Conservation (phyloP, 2,113 vertebrate species). For the Orthochromis malagaraziensis region DNA sequence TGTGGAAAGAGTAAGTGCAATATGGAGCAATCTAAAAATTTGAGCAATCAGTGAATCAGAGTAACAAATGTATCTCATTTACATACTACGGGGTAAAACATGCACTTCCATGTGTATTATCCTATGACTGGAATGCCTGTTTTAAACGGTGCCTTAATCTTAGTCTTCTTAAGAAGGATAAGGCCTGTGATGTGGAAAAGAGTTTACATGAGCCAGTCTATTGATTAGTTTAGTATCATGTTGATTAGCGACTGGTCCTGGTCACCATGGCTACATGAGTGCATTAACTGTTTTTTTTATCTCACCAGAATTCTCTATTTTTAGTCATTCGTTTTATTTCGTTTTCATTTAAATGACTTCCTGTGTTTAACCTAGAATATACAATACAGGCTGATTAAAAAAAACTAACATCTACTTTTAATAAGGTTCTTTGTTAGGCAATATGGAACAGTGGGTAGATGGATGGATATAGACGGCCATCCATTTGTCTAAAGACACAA, state of each 20-base stretch:
- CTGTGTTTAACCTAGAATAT: neutral
- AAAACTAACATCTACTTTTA: neutral
- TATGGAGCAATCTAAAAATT: neutral
- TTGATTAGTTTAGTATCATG: neutral
- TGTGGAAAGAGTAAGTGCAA: neutral
- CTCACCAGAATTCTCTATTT: neutral
- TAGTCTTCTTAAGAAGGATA: neutral
- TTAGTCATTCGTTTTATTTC: neutral
- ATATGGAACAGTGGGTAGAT: neutral
- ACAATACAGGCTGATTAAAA: neutral
- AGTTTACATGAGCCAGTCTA: neutral
- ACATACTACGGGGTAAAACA: neutral
- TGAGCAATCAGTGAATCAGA: neutral
- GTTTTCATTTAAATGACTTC: accelerated
- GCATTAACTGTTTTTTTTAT: neutral
- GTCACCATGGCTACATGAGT: neutral
- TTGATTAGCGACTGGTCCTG: neutral
- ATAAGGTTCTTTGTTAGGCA: neutral
- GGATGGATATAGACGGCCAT: neutral
- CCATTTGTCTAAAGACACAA: neutral
- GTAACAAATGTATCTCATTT: neutral
- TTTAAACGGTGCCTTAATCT: neutral
- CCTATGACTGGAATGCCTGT: neutral
- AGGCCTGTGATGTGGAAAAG: neutral
- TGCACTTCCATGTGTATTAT: neutral